Conservation (phyloP, 2,888 invertebrate species). For the Orthosia cruda region DNA sequence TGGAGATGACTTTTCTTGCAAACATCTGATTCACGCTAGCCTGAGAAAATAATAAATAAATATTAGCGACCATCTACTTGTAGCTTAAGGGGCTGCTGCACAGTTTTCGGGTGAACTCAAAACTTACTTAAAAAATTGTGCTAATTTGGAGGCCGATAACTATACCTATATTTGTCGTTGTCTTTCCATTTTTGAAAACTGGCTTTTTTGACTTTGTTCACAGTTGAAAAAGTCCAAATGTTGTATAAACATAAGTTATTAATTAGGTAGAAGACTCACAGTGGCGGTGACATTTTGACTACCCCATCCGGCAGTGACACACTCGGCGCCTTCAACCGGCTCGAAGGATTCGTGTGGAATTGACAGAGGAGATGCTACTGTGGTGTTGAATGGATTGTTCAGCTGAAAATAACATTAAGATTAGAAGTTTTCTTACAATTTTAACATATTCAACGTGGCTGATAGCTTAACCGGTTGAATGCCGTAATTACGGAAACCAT, state of each 20-base stretch:
- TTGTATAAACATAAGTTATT: background rate
- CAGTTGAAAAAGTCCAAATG: background rate
- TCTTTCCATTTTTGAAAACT: background rate
- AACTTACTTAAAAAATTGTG: too few species aligned
- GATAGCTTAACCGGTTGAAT: too few species aligned
- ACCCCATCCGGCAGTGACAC: slow-evolving; percentile 47
- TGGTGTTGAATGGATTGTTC: slow-evolving; percentile 16
- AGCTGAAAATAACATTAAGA: slow-evolving; percentile 35
- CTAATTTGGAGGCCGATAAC: too few species aligned
- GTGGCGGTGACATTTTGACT: background rate
- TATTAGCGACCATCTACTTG: background rate
- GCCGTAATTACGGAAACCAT: too few species aligned
- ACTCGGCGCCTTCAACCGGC: slow-evolving; percentile 24
- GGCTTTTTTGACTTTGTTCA: background rate
- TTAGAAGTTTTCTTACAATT: background rate
- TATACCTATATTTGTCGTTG: background rate
- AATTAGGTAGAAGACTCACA: slow-evolving; percentile 23
- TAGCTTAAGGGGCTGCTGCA: background rate
- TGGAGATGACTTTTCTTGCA: slow-evolving; percentile 77
- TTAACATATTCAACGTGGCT: background rate
- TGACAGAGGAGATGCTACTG: slow-evolving; percentile 18
- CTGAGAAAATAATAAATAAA: slow-evolving; percentile 63
- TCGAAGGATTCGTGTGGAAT: slow-evolving; percentile 17
- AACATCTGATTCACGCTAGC: slow-evolving; percentile 71
- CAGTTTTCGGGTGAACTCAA: background rate